Conservation (phyloP, 1,140 invertebrate genomes). For the Druon quercuslanigerum region DNA sequence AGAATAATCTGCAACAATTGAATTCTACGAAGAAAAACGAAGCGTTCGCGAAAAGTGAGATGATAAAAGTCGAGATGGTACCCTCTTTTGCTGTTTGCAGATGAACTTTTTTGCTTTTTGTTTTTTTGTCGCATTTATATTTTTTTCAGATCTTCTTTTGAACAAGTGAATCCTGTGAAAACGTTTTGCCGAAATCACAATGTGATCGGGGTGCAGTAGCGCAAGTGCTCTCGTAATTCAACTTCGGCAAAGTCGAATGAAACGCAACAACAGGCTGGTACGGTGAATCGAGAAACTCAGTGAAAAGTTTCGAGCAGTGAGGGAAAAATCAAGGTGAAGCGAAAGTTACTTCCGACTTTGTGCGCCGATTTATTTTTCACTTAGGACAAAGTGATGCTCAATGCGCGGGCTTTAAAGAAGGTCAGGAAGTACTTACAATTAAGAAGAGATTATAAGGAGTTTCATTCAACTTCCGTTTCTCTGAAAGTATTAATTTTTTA, state of each 20-base stretch:
- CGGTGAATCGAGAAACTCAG: slow-evolving; percentile 21
- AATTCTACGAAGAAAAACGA: not conserved
- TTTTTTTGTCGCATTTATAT: not conserved
- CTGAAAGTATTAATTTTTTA: too few species aligned
- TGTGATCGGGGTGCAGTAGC: not conserved
- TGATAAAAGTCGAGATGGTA: not conserved
- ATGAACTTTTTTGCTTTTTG: not conserved
- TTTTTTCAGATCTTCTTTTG: not conserved
- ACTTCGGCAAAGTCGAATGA: slow-evolving; percentile 24
- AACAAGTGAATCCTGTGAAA: not conserved
- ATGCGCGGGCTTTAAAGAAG: too few species aligned
- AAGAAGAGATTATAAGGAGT: too few species aligned
- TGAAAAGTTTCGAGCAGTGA: slow-evolving; percentile 1
- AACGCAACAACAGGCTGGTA: slow-evolving; percentile 4
- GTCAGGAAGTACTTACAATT: too few species aligned
- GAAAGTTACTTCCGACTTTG: slow-evolving; percentile 4
- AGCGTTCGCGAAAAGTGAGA: slow-evolving; percentile 1
- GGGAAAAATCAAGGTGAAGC: slow-evolving; percentile 14
- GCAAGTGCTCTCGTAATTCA: slow-evolving; percentile 11
- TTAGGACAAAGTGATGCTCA: not conserved
- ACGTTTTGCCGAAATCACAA: not conserved
- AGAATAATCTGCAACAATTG: not conserved
- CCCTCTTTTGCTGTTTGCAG: not conserved
- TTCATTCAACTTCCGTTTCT: too few species aligned
- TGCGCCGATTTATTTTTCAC: slow-evolving; percentile 9